Base-by-base conservation (phyloP, 2,797 vertebrate genomes). In the Rallus crepitans region DNA sequence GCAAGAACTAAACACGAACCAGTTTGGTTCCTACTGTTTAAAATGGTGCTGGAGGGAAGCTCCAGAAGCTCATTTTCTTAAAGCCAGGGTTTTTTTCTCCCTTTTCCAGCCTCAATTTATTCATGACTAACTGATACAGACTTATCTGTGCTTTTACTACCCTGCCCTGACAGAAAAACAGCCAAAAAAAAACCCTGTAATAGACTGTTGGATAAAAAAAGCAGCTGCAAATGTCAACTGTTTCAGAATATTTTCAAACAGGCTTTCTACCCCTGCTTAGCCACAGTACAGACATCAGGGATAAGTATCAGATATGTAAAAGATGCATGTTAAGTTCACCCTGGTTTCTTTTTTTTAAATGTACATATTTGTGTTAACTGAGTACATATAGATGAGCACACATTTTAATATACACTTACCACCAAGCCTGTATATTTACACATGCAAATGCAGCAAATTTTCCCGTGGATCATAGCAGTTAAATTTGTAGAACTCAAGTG, bases 401-500 rank as follows among this genome's bases (percentile, higher is more conserved):
- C 15, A 15, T 59, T 77, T 85, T 42, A 64, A n/a, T 21, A 68
- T 12, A 0, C 35, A 4, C 53, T 68, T 78, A 45, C 18, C 42
- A 45, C 42, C 42, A 45, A 45, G 42, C 33, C 23, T 85, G 60
- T 42, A 76, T 64, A 88, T 64, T 95, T 69, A 70, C 57, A 23
- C 61, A 90, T 89, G 84, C 61, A 84, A 86, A 93, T 83, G 16
- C 37, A 87, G 37, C 60, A 69, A 33, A 27, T 76, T 83, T 80
- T 80, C 91, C 71, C 64, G 72, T 50, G 94, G 40, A 93, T 90
- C 84, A 87, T 73, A 91, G 88, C 52, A 25, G 94, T 73, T 93
- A 80, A 87, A 92, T 68, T 63, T 90, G 91, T 77, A 94, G 55
- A 73, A 82, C 82, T 78, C 7, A 5, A 82, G 69, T 57, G 35